Percentiles rank a stretch among this genome's conserved stretches.
Conservation (phyloP, 1,140 invertebrate species). For the Brachionus asplanchnoidis region DNA sequence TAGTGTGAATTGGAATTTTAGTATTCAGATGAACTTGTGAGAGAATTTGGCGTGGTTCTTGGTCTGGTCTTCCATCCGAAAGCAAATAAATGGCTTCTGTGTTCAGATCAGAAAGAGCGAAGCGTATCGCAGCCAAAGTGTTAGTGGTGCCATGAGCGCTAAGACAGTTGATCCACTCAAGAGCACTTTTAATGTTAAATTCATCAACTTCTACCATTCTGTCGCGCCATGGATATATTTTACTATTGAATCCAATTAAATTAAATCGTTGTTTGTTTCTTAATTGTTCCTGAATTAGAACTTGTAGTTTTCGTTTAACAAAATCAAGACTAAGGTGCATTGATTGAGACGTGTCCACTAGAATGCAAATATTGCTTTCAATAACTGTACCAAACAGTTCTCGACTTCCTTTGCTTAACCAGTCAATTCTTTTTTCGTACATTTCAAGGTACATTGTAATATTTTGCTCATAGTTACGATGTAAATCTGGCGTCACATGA, state of each 20-base stretch:
- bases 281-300: constrained; percentile 57
- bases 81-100: constrained; percentile 56
- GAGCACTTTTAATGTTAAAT: constrained; percentile 49
- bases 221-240: constrained; percentile 51
- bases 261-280: constrained; percentile 56
- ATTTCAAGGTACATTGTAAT: constrained; percentile 46
- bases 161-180: constrained; percentile 55
- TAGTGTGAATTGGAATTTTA: constrained; percentile 52
- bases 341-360: constrained; percentile 55
- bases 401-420: constrained; percentile 55
- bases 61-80: constrained; percentile 56
- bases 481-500: constrained; percentile 46
- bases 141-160: constrained; percentile 56
- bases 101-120: constrained; percentile 51
- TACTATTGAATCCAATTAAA: constrained; percentile 52
- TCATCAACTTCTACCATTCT: constrained; percentile 53
- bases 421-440: constrained; percentile 45
- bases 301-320: constrained; percentile 55
- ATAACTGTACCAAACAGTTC: constrained; percentile 56
- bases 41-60: constrained; percentile 54
- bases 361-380: constrained; percentile 55
- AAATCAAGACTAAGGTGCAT: constrained; percentile 55
- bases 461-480: constrained; percentile 50
- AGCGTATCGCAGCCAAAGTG: constrained; percentile 51
- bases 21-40: constrained; percentile 54